Evolutionary conservation across 2,888 invertebrate genomes (phyloP).

Genomic region (Tribolium freemani): DNA sequence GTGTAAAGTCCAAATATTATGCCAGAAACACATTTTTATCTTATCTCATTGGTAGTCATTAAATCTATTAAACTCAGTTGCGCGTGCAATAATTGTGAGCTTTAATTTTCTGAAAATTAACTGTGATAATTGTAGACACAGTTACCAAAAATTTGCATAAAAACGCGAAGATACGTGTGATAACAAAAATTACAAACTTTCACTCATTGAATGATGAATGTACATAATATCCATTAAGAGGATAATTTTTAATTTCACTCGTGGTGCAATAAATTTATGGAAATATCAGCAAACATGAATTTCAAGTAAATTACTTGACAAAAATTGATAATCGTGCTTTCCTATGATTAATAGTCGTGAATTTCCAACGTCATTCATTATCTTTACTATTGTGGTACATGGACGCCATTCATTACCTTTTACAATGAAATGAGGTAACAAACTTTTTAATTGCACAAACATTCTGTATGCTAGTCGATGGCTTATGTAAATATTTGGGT

Average conservation of each 20-base stretch:
- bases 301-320: neutral
- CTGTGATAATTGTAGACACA: neutral
- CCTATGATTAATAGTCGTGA: neutral
- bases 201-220: neutral
- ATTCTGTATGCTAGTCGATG: neutral
- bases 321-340: neutral
- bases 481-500: constrained; percentile 6
- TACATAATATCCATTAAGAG: neutral
- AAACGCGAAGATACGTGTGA: neutral
- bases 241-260: neutral
- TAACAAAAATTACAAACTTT: neutral
- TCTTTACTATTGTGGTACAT: neutral
- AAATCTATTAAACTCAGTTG: neutral
- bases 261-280: neutral
- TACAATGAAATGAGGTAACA: neutral
- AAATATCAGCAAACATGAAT: neutral
- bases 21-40: neutral
- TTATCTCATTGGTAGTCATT: neutral
- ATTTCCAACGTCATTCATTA: neutral
- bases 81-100: neutral
- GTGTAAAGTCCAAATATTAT: constrained; percentile 4
- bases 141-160: neutral
- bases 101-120: neutral
- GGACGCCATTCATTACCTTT: neutral
- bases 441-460: neutral